phyloP scores from a whole-genome alignment of 2,113 vertebrate genomes.

The Formicarius rufipectus region DNA sequence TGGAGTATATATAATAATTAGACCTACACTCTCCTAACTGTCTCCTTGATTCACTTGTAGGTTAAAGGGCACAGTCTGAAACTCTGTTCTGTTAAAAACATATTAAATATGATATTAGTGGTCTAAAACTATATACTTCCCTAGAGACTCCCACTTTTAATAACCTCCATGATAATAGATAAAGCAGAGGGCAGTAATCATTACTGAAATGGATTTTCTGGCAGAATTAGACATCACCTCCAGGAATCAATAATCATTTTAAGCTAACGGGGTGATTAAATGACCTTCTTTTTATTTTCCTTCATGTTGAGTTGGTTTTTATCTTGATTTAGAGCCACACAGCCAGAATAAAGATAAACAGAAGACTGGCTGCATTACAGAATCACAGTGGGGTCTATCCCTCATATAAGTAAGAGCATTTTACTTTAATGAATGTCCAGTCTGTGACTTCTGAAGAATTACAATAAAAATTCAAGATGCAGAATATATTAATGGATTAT shows the following conservation, averaged over 20 bases:
- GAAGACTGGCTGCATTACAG: conserved; percentile 43
- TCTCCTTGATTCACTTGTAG: conserved; percentile 18
- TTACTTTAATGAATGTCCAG: conserved; percentile 53
- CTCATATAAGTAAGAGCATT: conserved; percentile 52
- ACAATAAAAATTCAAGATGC: conserved; percentile 11
- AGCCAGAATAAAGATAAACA: conserved; percentile 76
- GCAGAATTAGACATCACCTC: conserved; percentile 81
- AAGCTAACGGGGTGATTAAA: conserved; percentile 79
- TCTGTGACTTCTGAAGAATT: conserved; percentile 55
- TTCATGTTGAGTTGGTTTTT: conserved; percentile 76
- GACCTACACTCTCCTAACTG: conserved; percentile 35
- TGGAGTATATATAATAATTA: conserved; percentile 62
- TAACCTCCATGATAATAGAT: conserved; percentile 75
- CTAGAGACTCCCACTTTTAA: conserved; percentile 73
- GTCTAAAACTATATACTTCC: conserved; percentile 64
- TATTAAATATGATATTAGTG: conserved; percentile 72
- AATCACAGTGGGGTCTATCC: conserved; percentile 27
- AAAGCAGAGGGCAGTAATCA: conserved; percentile 76
- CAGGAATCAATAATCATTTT: conserved; percentile 83
- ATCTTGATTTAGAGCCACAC: conserved; percentile 77
- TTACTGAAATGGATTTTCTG: conserved; percentile 80
- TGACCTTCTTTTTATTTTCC: conserved; percentile 78
- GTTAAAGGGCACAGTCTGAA: conserved; percentile 60
- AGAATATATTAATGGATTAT: conserved; percentile 39
- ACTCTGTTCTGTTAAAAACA: conserved; percentile 64